These are phyloP conservation scores for Molossus alvarezi DNA, from an alignment of 2,797 vertebrate genomes.

Conservation along the genomic window DNA sequence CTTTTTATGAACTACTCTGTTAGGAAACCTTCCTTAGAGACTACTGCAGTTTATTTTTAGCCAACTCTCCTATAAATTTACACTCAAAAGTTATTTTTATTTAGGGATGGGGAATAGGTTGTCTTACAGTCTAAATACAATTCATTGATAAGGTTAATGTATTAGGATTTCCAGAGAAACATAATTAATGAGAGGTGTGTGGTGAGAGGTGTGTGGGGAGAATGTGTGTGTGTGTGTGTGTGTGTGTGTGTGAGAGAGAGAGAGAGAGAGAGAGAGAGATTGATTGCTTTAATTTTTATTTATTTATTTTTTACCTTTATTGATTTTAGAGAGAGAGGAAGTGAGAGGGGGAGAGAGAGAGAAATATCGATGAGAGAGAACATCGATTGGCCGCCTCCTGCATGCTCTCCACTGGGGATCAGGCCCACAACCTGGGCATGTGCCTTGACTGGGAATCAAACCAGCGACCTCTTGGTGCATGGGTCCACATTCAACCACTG, in stretches of 20 bases:
- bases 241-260: not conserved
- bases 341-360: too few species aligned
- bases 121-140: not conserved
- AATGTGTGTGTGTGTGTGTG: too few species aligned
- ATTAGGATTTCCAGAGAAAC: not conserved
- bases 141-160: not conserved
- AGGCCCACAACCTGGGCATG: too few species aligned
- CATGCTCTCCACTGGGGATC: too few species aligned
- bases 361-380: too few species aligned
- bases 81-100: slow-evolving; percentile 14
- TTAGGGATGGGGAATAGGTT: not conserved
- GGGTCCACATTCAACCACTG: too few species aligned
- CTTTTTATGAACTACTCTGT: not conserved
- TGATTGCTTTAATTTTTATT: not conserved
- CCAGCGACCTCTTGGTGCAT: too few species aligned
- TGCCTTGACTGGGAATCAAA: too few species aligned
- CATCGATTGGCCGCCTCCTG: too few species aligned
- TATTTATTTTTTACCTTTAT: too few species aligned
- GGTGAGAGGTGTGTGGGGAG: too few species aligned
- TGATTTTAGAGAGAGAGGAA: too few species aligned
- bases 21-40: not conserved
- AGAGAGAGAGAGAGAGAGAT: not conserved
- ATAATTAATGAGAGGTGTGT: not conserved
- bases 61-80: not conserved
- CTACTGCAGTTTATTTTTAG: not conserved